These are phyloP conservation scores for Stenchaetothrips biformis DNA, from an alignment of 2,888 invertebrate genomes.

Conservation along the genomic window DNA sequence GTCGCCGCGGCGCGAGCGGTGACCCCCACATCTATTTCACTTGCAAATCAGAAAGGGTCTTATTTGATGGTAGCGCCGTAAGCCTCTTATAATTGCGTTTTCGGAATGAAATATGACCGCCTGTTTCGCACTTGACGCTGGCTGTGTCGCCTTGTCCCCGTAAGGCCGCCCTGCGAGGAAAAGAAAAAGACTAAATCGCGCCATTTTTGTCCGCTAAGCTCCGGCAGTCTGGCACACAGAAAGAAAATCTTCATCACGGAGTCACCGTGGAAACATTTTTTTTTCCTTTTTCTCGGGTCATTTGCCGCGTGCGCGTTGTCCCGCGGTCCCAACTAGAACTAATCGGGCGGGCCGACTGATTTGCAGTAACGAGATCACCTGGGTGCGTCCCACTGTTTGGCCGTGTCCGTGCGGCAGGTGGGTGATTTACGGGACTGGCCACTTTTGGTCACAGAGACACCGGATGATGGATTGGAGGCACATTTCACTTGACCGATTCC, in stretches of 20 bases:
- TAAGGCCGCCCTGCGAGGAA: neutral
- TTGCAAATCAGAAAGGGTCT: slow-evolving; percentile 21
- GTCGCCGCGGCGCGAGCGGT: neutral
- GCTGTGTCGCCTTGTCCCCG: neutral
- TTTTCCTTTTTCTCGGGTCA: too few species aligned
- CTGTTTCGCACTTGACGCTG: slow-evolving; percentile 5
- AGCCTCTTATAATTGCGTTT: slow-evolving; percentile 25
- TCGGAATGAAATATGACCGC: slow-evolving; percentile 8
- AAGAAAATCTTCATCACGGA: too few species aligned
- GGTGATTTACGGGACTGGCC: slow-evolving; percentile 3
- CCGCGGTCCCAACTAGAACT: too few species aligned
- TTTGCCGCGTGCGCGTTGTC: too few species aligned
- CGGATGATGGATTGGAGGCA: neutral
- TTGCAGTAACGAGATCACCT: too few species aligned
- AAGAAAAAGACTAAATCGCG: too few species aligned
- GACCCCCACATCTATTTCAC: slow-evolving; percentile 13
- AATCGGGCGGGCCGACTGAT: too few species aligned
- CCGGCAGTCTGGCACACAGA: neutral
- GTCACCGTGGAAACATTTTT: too few species aligned
- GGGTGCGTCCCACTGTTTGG: too few species aligned
- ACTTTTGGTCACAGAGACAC: neutral
- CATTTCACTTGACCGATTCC: neutral
- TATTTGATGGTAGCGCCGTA: slow-evolving; percentile 17
- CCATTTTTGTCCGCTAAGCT: too few species aligned
- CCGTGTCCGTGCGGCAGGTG: neutral